These are phyloP conservation scores for Hippoglossus stenolepis DNA, from an alignment of 2,113 vertebrate species.

Conservation along the genomic window DNA sequence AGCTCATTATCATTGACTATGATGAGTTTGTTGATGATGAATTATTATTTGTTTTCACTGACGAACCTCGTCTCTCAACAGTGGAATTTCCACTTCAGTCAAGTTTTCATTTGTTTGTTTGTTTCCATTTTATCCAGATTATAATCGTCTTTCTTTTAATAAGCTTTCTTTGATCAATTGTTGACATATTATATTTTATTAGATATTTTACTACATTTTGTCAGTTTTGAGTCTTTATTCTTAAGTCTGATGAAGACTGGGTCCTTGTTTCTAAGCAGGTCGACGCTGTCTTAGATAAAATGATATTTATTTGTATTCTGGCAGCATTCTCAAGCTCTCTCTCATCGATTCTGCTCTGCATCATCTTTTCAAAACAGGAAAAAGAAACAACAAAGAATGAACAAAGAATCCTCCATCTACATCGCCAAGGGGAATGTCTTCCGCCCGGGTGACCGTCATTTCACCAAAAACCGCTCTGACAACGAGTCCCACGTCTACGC, in stretches of 20 bases:
- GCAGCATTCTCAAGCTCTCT: not conserved
- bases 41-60: not conserved
- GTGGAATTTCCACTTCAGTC: no score
- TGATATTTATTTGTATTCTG: not conserved
- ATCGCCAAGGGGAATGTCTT: conserved; percentile 85
- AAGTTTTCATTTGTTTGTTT: no score
- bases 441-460: conserved; percentile 77
- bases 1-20: no score
- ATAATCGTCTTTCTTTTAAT: no score
- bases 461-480: conserved; percentile 81
- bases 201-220: no score
- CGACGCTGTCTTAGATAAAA: not conserved
- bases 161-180: no score
- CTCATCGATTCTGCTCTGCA: not conserved
- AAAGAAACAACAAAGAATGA: conserved; percentile 72
- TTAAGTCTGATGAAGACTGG: not conserved
- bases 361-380: conserved; percentile 77
- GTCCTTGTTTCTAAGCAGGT: not conserved
- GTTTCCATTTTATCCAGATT: no score
- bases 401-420: conserved; percentile 84
- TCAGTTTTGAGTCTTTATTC: no score
- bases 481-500: conserved; percentile 91
- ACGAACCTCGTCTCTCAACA: no score
- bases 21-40: not conserved
- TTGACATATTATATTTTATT: no score